Conservation (phyloP, 2,797 vertebrate species). For the Poecilia wingei region DNA sequence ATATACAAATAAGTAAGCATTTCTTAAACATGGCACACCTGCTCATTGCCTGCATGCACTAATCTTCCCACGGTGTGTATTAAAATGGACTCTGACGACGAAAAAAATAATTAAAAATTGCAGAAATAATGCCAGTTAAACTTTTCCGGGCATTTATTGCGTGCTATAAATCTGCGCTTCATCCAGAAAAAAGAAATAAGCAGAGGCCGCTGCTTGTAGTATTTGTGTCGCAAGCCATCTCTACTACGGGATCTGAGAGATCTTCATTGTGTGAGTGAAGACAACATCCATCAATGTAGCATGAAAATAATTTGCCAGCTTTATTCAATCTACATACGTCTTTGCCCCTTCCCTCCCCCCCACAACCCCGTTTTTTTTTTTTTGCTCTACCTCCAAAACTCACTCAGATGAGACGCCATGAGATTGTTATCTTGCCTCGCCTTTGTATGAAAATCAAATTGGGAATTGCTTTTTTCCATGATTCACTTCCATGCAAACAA, state of each 20-base stretch:
- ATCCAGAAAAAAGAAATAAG: slow-evolving; percentile 44
- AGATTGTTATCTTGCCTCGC: slow-evolving; percentile 83
- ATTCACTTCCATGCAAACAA: slow-evolving; percentile 84
- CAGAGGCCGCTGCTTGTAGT: slow-evolving; percentile 63
- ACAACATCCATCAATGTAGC: slow-evolving; percentile 81
- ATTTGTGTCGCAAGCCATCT: slow-evolving; percentile 73
- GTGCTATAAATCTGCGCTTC: slow-evolving; percentile 42
- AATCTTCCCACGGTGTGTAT: slow-evolving; percentile 10
- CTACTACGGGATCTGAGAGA: slow-evolving; percentile 66
- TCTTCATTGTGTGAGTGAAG: slow-evolving; percentile 81
- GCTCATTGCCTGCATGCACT: neutral
- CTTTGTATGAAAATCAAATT: slow-evolving; percentile 86
- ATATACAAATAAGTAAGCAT: neutral
- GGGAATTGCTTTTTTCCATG: slow-evolving; percentile 81
- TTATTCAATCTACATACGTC: slow-evolving; percentile 85
- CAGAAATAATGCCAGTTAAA: slow-evolving; percentile 41
- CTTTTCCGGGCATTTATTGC: slow-evolving; percentile 20
- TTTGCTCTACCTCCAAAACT: slow-evolving; percentile 79
- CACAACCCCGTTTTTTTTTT: slow-evolving; percentile 45
- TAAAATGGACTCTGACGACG: slow-evolving; percentile 16
- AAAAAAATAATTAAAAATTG: slow-evolving; percentile 19
- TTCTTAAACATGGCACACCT: neutral
- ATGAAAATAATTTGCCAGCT: slow-evolving; percentile 83
- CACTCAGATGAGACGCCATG: slow-evolving; percentile 78
- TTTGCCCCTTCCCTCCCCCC: slow-evolving; percentile 33